Conservation (phyloP, 2,888 invertebrate genomes). For the Dicycla oo region DNA sequence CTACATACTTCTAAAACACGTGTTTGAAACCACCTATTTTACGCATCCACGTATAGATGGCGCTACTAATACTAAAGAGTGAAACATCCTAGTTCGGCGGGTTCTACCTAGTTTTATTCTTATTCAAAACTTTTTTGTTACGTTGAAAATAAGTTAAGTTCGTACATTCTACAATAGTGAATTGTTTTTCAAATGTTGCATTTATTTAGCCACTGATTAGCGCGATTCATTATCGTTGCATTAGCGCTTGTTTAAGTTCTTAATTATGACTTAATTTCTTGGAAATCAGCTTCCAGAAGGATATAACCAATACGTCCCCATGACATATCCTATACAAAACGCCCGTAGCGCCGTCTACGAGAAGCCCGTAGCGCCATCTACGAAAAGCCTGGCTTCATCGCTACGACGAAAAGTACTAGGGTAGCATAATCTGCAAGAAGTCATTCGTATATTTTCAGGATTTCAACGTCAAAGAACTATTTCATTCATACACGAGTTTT, state of each 20-base stretch:
- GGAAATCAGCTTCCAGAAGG: neutral
- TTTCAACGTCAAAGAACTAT: constrained; percentile 1
- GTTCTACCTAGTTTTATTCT: neutral
- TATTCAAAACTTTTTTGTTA: neutral
- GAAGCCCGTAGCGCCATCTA: constrained; percentile 16
- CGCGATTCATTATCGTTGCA: neutral
- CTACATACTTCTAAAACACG: neutral
- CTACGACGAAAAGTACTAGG: constrained; percentile 21
- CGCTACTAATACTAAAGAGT: neutral
- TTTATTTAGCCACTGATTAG: neutral
- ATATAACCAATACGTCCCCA: too few species aligned
- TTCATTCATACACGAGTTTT: constrained; percentile 18
- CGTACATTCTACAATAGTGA: too few species aligned
- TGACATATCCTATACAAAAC: neutral
- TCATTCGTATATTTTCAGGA: constrained; percentile 3
- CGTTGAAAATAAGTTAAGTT: neutral
- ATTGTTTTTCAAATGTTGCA: too few species aligned
- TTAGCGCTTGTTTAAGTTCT: neutral
- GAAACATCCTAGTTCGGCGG: neutral
- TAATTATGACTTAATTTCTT: neutral
- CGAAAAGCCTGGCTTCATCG: constrained; percentile 16
- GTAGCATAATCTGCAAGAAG: neutral
- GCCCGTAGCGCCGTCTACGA: neutral
- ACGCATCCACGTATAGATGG: constrained; percentile 11
- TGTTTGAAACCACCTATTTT: neutral